phyloP scores from a whole-genome alignment of 2,113 vertebrate genomes.

The Megaleporinus macrocephalus region DNA sequence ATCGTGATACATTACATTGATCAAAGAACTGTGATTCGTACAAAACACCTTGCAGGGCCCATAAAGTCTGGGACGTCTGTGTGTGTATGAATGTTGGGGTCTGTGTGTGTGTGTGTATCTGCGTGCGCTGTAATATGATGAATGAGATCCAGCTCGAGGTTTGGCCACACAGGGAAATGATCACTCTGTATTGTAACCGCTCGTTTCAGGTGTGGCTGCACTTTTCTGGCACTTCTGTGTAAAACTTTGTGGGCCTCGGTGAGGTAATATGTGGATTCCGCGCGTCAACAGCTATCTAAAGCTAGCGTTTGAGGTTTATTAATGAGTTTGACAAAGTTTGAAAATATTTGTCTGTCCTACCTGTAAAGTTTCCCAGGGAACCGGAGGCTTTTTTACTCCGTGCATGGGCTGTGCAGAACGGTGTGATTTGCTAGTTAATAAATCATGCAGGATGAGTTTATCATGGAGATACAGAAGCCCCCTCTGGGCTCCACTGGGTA shows the following conservation, averaged over 20 bases:
- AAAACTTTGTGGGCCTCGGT: constrained; percentile 3
- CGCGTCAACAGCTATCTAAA: neutral
- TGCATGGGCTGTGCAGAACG: constrained; percentile 58
- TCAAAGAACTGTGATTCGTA: constrained; percentile 46
- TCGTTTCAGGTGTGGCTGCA: neutral
- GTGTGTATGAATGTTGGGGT: neutral
- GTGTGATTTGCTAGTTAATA: constrained; percentile 81
- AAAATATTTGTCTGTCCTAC: constrained; percentile 54
- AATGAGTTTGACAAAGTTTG: constrained; percentile 75
- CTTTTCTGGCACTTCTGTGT: neutral
- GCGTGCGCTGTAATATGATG: constrained; percentile 10
- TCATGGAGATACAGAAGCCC: constrained; percentile 79
- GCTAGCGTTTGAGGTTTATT: constrained; percentile 71
- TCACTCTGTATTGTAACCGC: constrained; percentile 1
- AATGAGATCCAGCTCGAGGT: constrained; percentile 5
- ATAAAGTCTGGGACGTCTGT: neutral
- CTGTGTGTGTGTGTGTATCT: constrained; percentile 4
- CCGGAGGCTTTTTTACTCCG: constrained; percentile 52
- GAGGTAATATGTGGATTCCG: neutral
- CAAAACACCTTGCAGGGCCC: constrained; percentile 2
- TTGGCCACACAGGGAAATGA: constrained; percentile 30
- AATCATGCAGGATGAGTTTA: constrained; percentile 86
- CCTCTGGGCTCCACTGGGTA: constrained; percentile 78
- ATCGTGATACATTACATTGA: constrained; percentile 39
- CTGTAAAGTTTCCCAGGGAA: constrained; percentile 52